phyloP scores from a whole-genome alignment of 2,113 vertebrate genomes.

The Rhea americana region DNA sequence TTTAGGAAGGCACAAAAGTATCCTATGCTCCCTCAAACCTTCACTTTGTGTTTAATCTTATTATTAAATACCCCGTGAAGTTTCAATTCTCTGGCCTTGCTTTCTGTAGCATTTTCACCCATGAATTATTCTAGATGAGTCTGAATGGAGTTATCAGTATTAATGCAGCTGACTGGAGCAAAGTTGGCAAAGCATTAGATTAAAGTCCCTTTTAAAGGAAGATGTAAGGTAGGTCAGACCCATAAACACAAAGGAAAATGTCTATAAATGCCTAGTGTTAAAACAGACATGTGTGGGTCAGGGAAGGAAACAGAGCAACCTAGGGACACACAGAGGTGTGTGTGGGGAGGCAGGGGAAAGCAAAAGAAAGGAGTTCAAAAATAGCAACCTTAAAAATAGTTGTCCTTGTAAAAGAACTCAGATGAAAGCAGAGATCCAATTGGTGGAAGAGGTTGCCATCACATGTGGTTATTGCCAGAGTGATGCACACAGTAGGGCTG shows the following conservation, averaged over 20 bases:
- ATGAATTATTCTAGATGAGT: slow-evolving; percentile 41
- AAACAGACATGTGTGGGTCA: background rate
- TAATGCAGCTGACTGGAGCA: slow-evolving; percentile 35
- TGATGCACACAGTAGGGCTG: slow-evolving; percentile 2
- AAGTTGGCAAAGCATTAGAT: slow-evolving; percentile 14
- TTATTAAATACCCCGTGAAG: slow-evolving; percentile 22
- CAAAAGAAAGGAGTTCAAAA: slow-evolving; percentile 47
- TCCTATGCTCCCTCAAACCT: background rate
- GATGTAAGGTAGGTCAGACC: background rate
- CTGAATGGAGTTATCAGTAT: slow-evolving; percentile 26
- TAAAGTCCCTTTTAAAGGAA: slow-evolving; percentile 26
- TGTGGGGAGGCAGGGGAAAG: slow-evolving; percentile 9
- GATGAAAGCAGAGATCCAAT: slow-evolving; percentile 27
- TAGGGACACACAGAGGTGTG: slow-evolving; percentile 15
- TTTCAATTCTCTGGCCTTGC: slow-evolving; percentile 33
- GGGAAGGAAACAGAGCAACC: slow-evolving; percentile 13
- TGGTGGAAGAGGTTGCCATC: slow-evolving; percentile 39
- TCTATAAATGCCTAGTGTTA: background rate
- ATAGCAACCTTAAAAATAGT: slow-evolving; percentile 63
- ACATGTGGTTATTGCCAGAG: slow-evolving; percentile 54
- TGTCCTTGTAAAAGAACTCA: slow-evolving; percentile 49
- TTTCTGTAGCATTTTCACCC: slow-evolving; percentile 49
- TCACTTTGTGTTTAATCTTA: slow-evolving; percentile 38
- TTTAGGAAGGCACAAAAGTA: slow-evolving; percentile 12
- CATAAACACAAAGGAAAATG: background rate